Conservation (phyloP, 1,140 invertebrate genomes). For the Megathymus violae region DNA sequence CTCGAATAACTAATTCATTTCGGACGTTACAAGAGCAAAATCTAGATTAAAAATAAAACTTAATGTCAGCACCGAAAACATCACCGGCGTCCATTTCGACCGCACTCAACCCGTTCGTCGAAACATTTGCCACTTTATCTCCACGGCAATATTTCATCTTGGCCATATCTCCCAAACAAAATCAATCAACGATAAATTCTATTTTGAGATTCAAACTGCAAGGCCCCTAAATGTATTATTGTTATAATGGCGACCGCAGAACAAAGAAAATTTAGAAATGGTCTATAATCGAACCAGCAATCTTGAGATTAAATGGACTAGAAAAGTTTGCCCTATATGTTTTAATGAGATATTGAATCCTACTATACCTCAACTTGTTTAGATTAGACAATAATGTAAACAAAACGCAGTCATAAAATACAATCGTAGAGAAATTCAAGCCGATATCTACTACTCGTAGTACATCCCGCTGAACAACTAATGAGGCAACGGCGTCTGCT, state of each 20-base stretch:
- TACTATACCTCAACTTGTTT: too few relatives aligned
- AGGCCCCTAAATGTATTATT: constrained; percentile 2
- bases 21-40: not conserved
- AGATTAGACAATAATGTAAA: too few relatives aligned
- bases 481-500: too few relatives aligned
- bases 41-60: constrained; percentile 2
- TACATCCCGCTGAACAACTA: too few relatives aligned
- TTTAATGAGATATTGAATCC: too few relatives aligned
- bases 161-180: constrained; percentile 20
- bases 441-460: too few relatives aligned
- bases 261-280: not conserved
- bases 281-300: too few relatives aligned
- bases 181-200: constrained; percentile 31
- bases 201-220: constrained; percentile 12
- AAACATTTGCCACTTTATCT: constrained; percentile 31
- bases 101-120: constrained; percentile 14
- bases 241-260: not conserved
- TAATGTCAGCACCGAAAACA: not conserved
- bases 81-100: constrained; percentile 7
- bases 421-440: too few relatives aligned
- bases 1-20: not conserved
- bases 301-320: too few relatives aligned
- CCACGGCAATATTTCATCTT: constrained; percentile 29
- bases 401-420: too few relatives aligned
- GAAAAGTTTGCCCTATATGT: too few relatives aligned